A percentile compares a stretch with the other conserved stretches of the same genome.
phyloP scores from a whole-genome alignment of 2,888 invertebrate species.

The Drosophila siamana region DNA sequence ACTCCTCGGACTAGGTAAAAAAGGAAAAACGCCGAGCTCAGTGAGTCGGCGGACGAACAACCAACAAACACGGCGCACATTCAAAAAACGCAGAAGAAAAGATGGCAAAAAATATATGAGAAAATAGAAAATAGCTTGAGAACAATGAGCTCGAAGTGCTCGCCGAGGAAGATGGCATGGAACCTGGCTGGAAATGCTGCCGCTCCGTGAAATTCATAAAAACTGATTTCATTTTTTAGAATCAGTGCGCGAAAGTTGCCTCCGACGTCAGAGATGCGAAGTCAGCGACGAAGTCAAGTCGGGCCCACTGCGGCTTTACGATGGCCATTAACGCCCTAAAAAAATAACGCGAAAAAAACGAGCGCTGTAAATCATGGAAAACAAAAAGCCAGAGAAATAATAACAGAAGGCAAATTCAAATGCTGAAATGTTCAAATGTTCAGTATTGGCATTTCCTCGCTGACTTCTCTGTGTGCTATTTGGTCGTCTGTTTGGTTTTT shows the following conservation, averaged over 20 bases:
- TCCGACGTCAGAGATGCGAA: slow-evolving; percentile 7
- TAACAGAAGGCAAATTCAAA: slow-evolving; percentile 12
- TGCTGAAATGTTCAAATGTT: no score
- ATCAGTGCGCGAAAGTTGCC: slow-evolving; percentile 79
- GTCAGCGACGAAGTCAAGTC: slow-evolving; percentile 29
- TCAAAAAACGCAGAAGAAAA: slow-evolving; percentile 17
- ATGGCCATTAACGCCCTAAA: slow-evolving; percentile 73
- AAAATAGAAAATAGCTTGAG: slow-evolving; percentile 37
- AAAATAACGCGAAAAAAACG: slow-evolving; percentile 78
- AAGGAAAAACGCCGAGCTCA: slow-evolving; percentile 17
- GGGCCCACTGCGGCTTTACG: slow-evolving; percentile 72
- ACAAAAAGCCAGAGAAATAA: no score
- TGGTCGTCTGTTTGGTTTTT: background rate
- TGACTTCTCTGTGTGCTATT: slow-evolving; percentile 9
- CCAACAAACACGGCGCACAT: no score
- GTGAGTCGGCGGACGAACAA: no score
- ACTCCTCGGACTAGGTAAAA: slow-evolving; percentile 38
- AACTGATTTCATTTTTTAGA: slow-evolving; percentile 84
- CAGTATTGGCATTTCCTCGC: slow-evolving; percentile 27
- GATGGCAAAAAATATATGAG: slow-evolving; percentile 7
- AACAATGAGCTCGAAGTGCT: slow-evolving; percentile 29
- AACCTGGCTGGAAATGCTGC: slow-evolving; percentile 25
- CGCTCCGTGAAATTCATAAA: slow-evolving; percentile 77
- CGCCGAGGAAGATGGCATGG: slow-evolving; percentile 22
- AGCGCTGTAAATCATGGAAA: slow-evolving; percentile 78